Base-by-base conservation (phyloP, 2,888 invertebrate species). In the Trichacis sp. region DNA sequence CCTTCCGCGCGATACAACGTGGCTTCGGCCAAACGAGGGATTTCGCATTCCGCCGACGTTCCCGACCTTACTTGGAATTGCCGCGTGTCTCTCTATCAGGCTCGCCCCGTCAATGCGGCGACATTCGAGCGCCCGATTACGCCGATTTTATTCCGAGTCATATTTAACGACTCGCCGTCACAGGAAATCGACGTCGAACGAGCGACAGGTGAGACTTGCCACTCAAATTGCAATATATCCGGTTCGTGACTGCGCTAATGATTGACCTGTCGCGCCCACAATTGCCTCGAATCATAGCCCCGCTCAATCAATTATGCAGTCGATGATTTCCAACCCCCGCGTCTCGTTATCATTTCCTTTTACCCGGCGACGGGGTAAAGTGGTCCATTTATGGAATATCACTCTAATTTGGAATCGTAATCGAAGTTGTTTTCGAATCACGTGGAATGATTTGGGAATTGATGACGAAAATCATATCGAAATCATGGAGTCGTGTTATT, bases 21-120 rank as follows among this genome's bases (percentile, higher is more conserved):
- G 24, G 24, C 24, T 5, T 2, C 11, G 33, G 33, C 33, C 11
- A 33, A 33, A 33, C 33, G 33, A 11, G 33, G 33, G 33, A 66
- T 66, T 62, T 62, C 58, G 62, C 51, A 66, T 66, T 66, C 66
- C 55, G 33, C 40, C 55, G 40, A 45, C 55, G 62, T 61, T 47
- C 55, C 51, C 51, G 43, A 24, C 47, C 49, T 55, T 64, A 64
- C 59, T 64, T 64, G 53, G 59, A 64, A 55, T 55, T 56, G 53
- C 57, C 38, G 52, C 46, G 57, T 24, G 24, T 48, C 40, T 46
- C 54, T 54, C 45, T 60, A 40, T 53, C 2, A 6, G 11, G 5
- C n/a, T 9, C 11, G 11, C n/a, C n/a, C 33, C 33, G 33, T 33
- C 33, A 33, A 6, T 33, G n/a, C 33, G 33, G n/a, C 33, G 33